These are phyloP conservation scores for Esox niger DNA, from an alignment of 2,113 vertebrate species.

Conservation along the genomic window DNA sequence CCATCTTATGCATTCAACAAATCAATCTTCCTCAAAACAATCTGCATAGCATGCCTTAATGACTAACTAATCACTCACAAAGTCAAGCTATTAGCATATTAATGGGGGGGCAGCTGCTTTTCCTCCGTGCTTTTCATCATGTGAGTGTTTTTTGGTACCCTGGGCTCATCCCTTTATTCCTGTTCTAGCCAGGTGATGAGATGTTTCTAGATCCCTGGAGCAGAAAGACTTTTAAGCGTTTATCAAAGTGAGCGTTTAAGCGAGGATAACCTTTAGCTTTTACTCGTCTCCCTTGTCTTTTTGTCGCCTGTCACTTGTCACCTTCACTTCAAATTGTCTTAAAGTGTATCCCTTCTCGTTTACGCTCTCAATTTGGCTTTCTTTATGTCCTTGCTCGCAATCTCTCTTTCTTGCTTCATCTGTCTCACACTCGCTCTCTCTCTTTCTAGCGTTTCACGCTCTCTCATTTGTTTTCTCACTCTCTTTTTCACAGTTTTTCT, in stretches of 20 bases:
- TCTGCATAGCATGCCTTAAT: slow-evolving; percentile 32
- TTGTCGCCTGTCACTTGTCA: neutral
- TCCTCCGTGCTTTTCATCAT: neutral
- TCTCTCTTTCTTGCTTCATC: slow-evolving; percentile 59
- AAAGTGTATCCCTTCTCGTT: too few species aligned
- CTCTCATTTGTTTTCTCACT: neutral
- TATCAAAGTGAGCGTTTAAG: slow-evolving; percentile 7
- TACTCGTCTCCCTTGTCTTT: neutral
- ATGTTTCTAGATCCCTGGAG: slow-evolving; percentile 20
- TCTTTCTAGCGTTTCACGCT: neutral
- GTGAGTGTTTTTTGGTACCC: neutral
- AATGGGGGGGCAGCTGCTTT: slow-evolving; percentile 22
- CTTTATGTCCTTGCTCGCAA: slow-evolving; percentile 44
- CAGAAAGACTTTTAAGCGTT: neutral
- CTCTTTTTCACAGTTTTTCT: neutral
- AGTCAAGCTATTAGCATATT: slow-evolving; percentile 43
- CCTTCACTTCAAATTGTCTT: too few species aligned
- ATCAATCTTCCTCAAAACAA: slow-evolving; percentile 18
- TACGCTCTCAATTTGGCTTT: too few species aligned
- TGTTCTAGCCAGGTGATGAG: neutral
- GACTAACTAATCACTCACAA: slow-evolving; percentile 35
- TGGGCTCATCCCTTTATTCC: neutral
- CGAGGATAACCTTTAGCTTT: neutral
- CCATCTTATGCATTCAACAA: slow-evolving; percentile 38
- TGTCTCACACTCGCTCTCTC: slow-evolving; percentile 44